Conservation (phyloP, 2,113 vertebrate species). For the Salminus brasiliensis region DNA sequence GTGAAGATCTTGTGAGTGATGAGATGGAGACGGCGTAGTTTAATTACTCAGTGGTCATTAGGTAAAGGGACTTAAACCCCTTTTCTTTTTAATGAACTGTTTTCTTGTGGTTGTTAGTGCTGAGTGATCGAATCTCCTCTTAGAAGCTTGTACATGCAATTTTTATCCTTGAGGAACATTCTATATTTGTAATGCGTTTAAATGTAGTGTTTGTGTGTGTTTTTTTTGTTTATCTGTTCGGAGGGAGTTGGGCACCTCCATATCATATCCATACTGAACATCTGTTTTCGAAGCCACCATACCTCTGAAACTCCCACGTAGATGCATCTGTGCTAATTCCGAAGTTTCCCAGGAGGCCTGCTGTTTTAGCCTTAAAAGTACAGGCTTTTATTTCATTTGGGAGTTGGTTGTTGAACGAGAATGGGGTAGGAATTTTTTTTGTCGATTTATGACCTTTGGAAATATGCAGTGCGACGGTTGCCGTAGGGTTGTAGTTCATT, state of each 20-base stretch:
- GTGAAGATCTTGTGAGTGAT: neutral
- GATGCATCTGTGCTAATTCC: constrained; percentile 39
- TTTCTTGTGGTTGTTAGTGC: neutral
- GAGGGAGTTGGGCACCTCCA: neutral
- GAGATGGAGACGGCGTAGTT: neutral
- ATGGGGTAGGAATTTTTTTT: neutral
- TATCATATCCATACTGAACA: neutral
- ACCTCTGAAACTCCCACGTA: constrained; percentile 21
- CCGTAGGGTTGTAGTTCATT: neutral
- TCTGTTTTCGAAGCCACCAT: constrained; percentile 11
- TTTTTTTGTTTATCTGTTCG: neutral
- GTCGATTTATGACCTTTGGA: neutral
- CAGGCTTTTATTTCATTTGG: neutral
- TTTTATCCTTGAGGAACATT: neutral
- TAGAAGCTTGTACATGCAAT: too few relatives aligned
- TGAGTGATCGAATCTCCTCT: too few relatives aligned
- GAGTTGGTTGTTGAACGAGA: neutral
- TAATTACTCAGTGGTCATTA: neutral
- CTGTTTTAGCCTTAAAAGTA: neutral
- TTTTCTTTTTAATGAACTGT: neutral
- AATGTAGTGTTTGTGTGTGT: neutral
- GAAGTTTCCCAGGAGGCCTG: constrained; percentile 22
- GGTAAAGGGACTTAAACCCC: neutral
- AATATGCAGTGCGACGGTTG: neutral
- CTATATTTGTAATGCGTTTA: neutral